Conservation (phyloP, 2,113 vertebrate species). For the Caranx ignobilis region DNA sequence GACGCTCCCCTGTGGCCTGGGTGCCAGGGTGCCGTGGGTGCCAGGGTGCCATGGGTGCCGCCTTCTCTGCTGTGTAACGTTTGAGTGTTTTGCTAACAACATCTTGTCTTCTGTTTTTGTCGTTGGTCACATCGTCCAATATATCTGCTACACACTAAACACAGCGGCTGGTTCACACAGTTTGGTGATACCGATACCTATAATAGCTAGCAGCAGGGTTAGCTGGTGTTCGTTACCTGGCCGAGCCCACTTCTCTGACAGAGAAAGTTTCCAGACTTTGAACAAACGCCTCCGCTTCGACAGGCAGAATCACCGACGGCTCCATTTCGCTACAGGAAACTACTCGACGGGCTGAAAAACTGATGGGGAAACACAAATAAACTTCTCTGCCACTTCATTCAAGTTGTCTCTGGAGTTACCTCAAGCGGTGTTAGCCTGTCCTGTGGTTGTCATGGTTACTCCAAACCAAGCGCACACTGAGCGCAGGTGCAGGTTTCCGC, state of each 20-base stretch:
- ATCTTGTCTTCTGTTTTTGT: not conserved
- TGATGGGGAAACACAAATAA: not conserved
- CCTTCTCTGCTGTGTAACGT: not conserved
- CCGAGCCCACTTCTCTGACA: slow-evolving; percentile 85
- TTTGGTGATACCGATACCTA: not conserved
- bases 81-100: not conserved
- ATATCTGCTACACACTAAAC: too few species aligned
- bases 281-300: slow-evolving; percentile 87
- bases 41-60: too few species aligned
- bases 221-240: slow-evolving; percentile 73
- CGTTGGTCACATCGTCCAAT: too few species aligned
- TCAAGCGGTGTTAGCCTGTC: not conserved
- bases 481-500: slow-evolving; percentile 10
- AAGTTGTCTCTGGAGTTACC: not conserved
- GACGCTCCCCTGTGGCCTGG: too few species aligned
- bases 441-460: slow-evolving; percentile 77
- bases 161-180: too few species aligned
- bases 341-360: too few species aligned
- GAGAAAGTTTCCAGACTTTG: slow-evolving; percentile 83
- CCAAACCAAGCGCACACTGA: slow-evolving; percentile 14
- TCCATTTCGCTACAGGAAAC: slow-evolving; percentile 52
- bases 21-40: too few species aligned
- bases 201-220: not conserved
- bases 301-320: slow-evolving; percentile 77
- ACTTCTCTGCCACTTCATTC: not conserved